Conservation (phyloP, 2,113 vertebrate genomes). For the Pedetes capensis region DNA sequence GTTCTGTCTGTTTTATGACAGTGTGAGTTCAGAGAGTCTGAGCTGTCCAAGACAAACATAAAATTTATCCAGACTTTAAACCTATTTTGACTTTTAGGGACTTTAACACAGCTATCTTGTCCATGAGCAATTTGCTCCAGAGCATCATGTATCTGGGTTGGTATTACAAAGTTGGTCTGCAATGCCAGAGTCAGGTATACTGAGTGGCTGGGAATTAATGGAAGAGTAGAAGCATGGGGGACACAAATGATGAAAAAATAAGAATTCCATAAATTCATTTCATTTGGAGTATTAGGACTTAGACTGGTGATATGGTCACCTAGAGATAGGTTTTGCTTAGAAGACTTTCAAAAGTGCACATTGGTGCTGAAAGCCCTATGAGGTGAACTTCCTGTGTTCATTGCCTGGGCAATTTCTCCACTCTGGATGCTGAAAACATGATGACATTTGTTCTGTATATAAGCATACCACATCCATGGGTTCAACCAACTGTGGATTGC, state of each 20-base stretch:
- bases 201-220: neutral
- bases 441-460: neutral
- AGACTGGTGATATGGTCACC: neutral
- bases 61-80: neutral
- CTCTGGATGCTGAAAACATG: neutral
- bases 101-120: neutral
- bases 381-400: neutral
- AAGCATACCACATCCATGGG: neutral
- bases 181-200: neutral
- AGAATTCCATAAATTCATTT: neutral
- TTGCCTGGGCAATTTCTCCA: neutral
- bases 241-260: neutral
- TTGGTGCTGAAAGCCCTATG: neutral
- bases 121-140: neutral
- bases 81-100: neutral
- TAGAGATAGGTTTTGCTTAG: neutral
- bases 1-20: neutral
- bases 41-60: neutral
- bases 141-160: neutral
- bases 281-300: neutral
- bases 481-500: neutral
- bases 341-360: neutral
- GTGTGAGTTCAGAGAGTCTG: neutral
- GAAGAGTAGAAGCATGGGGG: neutral
- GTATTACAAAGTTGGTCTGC: neutral